Base-by-base conservation (phyloP, 1,140 invertebrate species). In the Lycorma delicatula region DNA sequence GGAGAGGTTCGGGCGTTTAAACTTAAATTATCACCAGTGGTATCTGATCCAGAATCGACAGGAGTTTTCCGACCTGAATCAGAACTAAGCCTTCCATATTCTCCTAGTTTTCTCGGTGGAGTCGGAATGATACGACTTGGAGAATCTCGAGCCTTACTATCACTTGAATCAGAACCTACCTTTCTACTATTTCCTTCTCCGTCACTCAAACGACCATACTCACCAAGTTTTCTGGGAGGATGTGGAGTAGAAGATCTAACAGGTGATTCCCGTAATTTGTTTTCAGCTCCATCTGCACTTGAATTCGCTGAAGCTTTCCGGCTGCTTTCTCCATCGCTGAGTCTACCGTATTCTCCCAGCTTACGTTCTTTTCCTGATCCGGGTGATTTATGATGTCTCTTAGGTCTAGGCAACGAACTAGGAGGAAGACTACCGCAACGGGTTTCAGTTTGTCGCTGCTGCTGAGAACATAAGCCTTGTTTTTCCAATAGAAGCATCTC, bases 401-500 rank as follows among this genome's bases (percentile, higher is more conserved):
- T 83, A 0, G 84, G 83, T 26, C 84, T 74, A 1, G 84, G 84
- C 41, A 86, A 61, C 28, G 79, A 79, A 46, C 81, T 83, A 1
- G 83, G 83, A 1, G 84, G 82, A 26, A 83, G 75, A 64, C 77
- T 79, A 0, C 74, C 75, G 18, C 75, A 73, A 12, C 75, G 64
- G 9, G 69, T 68, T 7, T 71, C 71, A 36, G 73, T 73, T 77
- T 81, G 82, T n/a, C 82, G 70, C 61, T 86, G 84, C 60, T 84
- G 79, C 69, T 87, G 85, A 5, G 84, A 86, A 54, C 82, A 84
- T 22, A 85, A 74, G 0, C 85, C 86, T 64, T 87, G 85, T 55
- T 86, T 84, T 70, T 87, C 85, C 58, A 87, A 68, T 23, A 89
- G 76, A 66, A 86, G 75, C 66, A 86, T 86, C 56, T 86, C 84